phyloP scores from a whole-genome alignment of 92 coral and sea anemone genomes.

The Metridium senile region DNA sequence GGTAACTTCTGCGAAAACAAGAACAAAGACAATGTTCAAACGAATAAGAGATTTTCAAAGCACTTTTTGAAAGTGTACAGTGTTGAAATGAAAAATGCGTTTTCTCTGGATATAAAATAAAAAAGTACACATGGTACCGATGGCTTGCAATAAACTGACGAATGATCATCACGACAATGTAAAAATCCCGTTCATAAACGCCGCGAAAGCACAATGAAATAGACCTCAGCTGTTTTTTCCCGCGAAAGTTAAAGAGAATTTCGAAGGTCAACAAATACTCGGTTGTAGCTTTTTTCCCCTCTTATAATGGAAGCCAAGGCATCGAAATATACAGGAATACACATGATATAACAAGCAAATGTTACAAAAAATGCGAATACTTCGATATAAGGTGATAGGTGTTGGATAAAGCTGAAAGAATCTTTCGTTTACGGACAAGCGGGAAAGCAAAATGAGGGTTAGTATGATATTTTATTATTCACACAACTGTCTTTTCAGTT shows the following conservation, averaged over 20 bases:
- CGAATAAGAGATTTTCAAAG: too few relatives aligned
- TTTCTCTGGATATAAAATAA: neutral
- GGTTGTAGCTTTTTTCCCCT: neutral
- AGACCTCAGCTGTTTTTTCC: slow-evolving; percentile 7
- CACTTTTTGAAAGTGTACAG: too few relatives aligned
- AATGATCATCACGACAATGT: slow-evolving; percentile 8
- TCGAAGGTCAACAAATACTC: slow-evolving; percentile 2
- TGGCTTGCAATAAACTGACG: slow-evolving; percentile 13
- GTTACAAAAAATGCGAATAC: slow-evolving; percentile 8
- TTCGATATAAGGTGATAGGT: slow-evolving; percentile 1
- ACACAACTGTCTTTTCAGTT: slow-evolving; percentile 15
- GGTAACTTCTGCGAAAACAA: neutral
- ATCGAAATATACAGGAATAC: neutral
- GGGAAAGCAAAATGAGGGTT: slow-evolving; percentile 21
- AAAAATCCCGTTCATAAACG: slow-evolving; percentile 4
- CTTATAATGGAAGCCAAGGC: neutral
- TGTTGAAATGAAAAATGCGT: neutral
- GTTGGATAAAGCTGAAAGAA: neutral
- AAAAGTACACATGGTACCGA: neutral
- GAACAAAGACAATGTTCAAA: neutral
- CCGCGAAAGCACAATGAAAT: neutral
- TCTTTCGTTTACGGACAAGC: neutral
- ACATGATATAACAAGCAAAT: slow-evolving; percentile 6
- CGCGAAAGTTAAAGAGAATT: slow-evolving; percentile 41
- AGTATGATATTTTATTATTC: slow-evolving; percentile 27